Evolutionary conservation across 2,797 vertebrate species (phyloP), one percentile per base, ranked within the genome.

Genomic region (Cyclura pinguis): DNA sequence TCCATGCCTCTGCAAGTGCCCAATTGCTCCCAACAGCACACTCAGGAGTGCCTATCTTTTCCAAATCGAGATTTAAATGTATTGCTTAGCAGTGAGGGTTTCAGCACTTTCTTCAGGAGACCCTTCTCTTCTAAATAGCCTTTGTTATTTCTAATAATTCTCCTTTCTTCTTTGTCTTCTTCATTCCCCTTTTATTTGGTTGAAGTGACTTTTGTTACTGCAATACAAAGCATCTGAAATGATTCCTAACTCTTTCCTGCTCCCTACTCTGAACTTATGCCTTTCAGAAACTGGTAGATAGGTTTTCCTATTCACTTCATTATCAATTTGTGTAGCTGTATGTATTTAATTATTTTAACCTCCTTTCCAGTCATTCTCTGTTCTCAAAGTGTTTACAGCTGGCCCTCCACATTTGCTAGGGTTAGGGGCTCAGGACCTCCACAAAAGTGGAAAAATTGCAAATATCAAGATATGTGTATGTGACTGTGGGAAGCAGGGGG

Each of bases 61-160:
- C 91, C 85, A 0, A 7, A 83, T 91, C 78, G 86, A 89, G 90
- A 88, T 94, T 94, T 93, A 93, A 96, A 96, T 93, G 73, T 94
- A 88, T 86, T 94, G 91, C 42, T 96, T 95, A 95, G 67, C 89
- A 94, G 0, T 47, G 55, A 90, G 86, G 69, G 42, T 93, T 91
- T 92, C 91, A 88, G 81, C 38, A 12, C 76, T 87, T 87, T 64
- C 64, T 38, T 52, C 90, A 88, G 87, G 91, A 96, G 38, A 90
- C 47, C 78, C 80, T 76, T 94, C 69, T 13, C 38, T 20, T 88
- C 62, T 90, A 93, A 84, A 92, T n/a, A 14, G 86, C 93, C 77
- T 76, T 91, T 88, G 83, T 83, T 92, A 89, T 89, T 95, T 94
- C 85, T 89, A 93, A 95, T 90, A 93, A 93, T 93, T 93, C 84